phyloP scores from a whole-genome alignment of 2,888 invertebrate species.

The Allacma fusca region DNA sequence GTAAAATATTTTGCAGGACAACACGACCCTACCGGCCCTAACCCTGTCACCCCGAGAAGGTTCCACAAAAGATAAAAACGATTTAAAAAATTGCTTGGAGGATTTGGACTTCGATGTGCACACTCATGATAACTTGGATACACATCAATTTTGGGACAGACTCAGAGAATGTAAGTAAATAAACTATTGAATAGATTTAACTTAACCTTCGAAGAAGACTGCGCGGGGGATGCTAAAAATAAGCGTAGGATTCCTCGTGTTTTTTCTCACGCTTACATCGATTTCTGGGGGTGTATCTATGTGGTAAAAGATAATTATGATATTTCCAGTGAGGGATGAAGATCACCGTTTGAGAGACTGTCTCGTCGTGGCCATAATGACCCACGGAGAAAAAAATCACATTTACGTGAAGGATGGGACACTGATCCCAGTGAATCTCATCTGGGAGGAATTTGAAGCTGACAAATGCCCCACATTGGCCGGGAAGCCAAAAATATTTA shows the following conservation, averaged over 20 bases:
- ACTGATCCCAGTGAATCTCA: constrained; percentile 55
- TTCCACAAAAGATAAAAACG: constrained; percentile 55
- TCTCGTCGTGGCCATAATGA: constrained; percentile 56
- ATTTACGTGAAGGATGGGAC: constrained; percentile 56
- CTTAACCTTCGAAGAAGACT: no score
- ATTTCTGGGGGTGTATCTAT: no score
- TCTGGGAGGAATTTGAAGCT: constrained; percentile 59
- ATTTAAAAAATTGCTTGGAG: constrained; percentile 49
- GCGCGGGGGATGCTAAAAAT: no score
- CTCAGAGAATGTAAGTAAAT: constrained; percentile 48
- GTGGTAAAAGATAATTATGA: not conserved
- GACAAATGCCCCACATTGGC: constrained; percentile 80
- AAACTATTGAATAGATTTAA: no score
- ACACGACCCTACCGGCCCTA: constrained; percentile 50
- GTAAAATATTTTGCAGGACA: constrained; percentile 48
- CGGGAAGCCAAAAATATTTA: constrained; percentile 76
- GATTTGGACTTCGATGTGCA: constrained; percentile 54
- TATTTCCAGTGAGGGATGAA: constrained; percentile 48
- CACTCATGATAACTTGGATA: constrained; percentile 47
- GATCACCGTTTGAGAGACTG: constrained; percentile 56
- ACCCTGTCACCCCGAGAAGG: constrained; percentile 50
- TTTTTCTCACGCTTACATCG: no score
- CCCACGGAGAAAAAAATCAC: constrained; percentile 58
- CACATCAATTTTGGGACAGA: constrained; percentile 44
- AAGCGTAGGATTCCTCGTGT: no score